Evolutionary conservation across 2,888 invertebrate species (phyloP), one percentile per base, ranked within the genome.

Genomic region (Andrena trimmerana): DNA sequence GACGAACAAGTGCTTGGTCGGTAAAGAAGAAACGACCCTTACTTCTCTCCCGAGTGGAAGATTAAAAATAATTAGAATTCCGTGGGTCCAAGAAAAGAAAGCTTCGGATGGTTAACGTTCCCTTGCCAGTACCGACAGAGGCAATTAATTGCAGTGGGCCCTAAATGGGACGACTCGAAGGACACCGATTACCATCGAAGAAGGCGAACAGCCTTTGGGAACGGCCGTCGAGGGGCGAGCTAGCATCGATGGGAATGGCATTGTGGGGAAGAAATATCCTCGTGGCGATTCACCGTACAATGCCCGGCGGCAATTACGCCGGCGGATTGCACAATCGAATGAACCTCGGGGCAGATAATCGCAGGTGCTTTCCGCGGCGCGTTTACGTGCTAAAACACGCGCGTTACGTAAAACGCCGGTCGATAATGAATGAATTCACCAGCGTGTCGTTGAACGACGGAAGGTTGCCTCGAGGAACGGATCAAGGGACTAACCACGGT

Each of bases 111-210:
- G 42, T 42, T 42, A 42, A 5, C 42, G 42, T 42, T 42, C 42
- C 42, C 42, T 52, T 8, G 16, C 48, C 10, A 65, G 27, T 24
- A 24, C 33, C 3, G 27, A n/a, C 24, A 16, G 24, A 73, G 20
- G 8, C 27, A 24, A 36, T 20, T 71, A 33, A 62, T 48, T 36
- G 42, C 36, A 20, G 2, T 10, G 31, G 27, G 8, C 27, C 13
- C 33, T 20, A 80, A 78, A 67, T 62, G 71, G 80, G 62, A 80
- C 66, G 24, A 13, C 6, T 16, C 78, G 78, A 80, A 80, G 70
- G 70, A 78, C 79, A 62, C 8, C 27, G 50, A 80, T 36, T 48
- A 54, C 42, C 20, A 24, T 29, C 10, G 7, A 36, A 50, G 27
- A 59, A n/a, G 24, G 67, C 72, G 72, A 54, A 67, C 71, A 57